Conservation (phyloP, 2,113 vertebrate species). For the Paramormyrops kingsleyae region DNA sequence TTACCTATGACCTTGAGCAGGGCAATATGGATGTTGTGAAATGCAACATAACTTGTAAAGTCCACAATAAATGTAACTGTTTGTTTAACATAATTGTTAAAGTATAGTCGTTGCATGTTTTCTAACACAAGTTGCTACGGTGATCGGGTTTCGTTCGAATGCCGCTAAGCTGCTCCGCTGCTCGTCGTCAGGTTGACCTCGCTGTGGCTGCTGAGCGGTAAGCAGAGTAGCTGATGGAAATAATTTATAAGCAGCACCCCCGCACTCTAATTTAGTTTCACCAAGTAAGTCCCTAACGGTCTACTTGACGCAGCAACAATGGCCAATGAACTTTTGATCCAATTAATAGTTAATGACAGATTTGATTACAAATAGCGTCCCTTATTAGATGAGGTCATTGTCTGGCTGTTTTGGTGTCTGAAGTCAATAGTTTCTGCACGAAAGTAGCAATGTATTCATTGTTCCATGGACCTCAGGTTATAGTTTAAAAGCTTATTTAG, state of each 20-base stretch:
- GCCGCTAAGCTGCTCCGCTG: constrained; percentile 23
- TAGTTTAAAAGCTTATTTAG: not conserved
- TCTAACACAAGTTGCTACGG: not conserved
- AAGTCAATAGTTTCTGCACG: constrained; percentile 45
- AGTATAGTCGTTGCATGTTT: not conserved
- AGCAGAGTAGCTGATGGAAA: constrained; percentile 69
- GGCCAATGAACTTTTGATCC: constrained; percentile 75
- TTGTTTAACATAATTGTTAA: not conserved
- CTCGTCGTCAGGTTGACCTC: constrained; percentile 61
- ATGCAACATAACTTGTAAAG: not conserved
- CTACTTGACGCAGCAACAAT: constrained; percentile 70
- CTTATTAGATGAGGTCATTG: constrained; percentile 65
- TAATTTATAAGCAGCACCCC: constrained; percentile 73
- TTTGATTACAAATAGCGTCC: constrained; percentile 73
- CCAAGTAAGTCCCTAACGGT: constrained; percentile 53
- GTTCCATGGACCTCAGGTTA: constrained; percentile 23
- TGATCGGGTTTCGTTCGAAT: constrained; percentile 34
- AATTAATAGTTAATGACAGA: constrained; percentile 83
- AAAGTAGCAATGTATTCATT: constrained; percentile 28
- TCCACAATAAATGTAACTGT: constrained; percentile 18
- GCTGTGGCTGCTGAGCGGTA: constrained; percentile 55
- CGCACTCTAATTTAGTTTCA: constrained; percentile 69
- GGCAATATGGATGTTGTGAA: not conserved
- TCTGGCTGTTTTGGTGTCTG: constrained; percentile 61
- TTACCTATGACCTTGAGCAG: not conserved